Conservation (phyloP, 2,113 vertebrate genomes). For the Silurus glanis region DNA sequence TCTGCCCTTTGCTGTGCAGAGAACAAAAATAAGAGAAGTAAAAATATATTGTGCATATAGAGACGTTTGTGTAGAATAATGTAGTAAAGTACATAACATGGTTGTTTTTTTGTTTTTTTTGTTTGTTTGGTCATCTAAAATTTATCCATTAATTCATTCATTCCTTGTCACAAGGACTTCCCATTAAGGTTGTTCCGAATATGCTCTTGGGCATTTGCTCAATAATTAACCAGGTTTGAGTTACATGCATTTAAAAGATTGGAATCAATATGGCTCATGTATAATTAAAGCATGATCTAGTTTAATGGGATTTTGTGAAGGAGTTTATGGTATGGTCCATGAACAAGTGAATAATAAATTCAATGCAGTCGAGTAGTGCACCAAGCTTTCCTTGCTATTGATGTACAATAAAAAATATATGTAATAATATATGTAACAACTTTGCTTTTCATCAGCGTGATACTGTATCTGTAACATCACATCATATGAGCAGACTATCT, state of each 20-base stretch:
- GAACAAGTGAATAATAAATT: slow-evolving; percentile 36
- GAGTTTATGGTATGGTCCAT: slow-evolving; percentile 55
- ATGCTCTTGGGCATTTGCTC: slow-evolving; percentile 42
- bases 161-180: slow-evolving; percentile 14
- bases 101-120: neutral
- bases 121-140: neutral
- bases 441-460: neutral
- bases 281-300: slow-evolving; percentile 70
- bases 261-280: slow-evolving; percentile 64
- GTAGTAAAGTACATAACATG: neutral
- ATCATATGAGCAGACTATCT: neutral
- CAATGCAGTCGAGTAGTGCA: neutral
- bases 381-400: neutral
- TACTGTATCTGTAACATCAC: neutral
- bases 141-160: neutral
- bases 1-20: neutral
- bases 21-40: neutral
- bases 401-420: neutral
- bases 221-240: slow-evolving; percentile 66
- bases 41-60: no score
- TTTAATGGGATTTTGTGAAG: slow-evolving; percentile 54
- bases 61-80: neutral
- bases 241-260: slow-evolving; percentile 63
- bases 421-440: neutral
- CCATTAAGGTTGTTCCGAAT: slow-evolving; percentile 41